Conservation (phyloP, 2,888 invertebrate genomes). For the Drosophila buzzatii region DNA sequence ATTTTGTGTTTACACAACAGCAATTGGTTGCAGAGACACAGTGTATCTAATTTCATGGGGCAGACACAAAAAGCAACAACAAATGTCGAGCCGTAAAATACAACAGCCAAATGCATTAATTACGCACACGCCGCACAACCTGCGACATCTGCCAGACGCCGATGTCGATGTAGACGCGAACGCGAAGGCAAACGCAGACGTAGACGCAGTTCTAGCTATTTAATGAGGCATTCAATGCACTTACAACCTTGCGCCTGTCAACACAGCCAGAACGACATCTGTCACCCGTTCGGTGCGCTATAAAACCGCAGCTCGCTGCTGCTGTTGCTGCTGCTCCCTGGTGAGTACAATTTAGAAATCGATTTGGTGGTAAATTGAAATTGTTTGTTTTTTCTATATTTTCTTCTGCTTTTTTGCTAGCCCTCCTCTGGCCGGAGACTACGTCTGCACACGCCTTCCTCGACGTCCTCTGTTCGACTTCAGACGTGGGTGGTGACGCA, state of each 20-base stretch:
- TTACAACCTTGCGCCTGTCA: constrained; percentile 73
- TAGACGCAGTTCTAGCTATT: constrained; percentile 53
- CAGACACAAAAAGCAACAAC: constrained; percentile 37
- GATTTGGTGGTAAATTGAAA: constrained; percentile 77
- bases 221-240: constrained; percentile 82
- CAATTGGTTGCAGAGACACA: constrained; percentile 64
- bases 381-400: constrained; percentile 61
- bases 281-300: constrained; percentile 70
- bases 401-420: constrained; percentile 16
- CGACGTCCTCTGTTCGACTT: constrained; percentile 27
- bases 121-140: constrained; percentile 61
- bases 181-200: neutral
- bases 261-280: constrained; percentile 66
- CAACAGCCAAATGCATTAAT: constrained; percentile 77
- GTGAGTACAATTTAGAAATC: constrained; percentile 69
- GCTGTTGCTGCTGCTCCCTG: constrained; percentile 39
- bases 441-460: constrained; percentile 63
- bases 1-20: constrained; percentile 68
- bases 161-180: neutral
- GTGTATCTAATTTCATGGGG: constrained; percentile 75
- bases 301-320: constrained; percentile 66
- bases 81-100: constrained; percentile 64
- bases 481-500: constrained; percentile 83
- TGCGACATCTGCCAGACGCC: constrained; percentile 54
- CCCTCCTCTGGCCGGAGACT: constrained; percentile 10